phyloP scores from a whole-genome alignment of 1,140 invertebrate species.

The Heterodera carotae region DNA sequence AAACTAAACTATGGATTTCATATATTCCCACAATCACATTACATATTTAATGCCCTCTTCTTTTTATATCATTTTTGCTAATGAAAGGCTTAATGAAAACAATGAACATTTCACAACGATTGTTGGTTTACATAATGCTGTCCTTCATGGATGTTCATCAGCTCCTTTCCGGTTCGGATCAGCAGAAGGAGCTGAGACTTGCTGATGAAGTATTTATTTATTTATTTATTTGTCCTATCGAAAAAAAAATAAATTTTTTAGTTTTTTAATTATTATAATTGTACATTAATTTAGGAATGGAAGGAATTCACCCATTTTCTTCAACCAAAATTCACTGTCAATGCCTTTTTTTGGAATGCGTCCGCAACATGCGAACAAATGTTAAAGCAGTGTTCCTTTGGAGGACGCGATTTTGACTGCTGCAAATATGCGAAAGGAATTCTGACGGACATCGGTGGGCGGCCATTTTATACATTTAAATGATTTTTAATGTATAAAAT shows the following conservation, averaged over 20 bases:
- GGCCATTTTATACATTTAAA: slow-evolving; percentile 11
- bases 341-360: slow-evolving; percentile 57
- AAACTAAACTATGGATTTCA: too few relatives aligned
- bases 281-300: slow-evolving; percentile 28
- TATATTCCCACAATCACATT: too few relatives aligned
- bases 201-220: slow-evolving; percentile 26
- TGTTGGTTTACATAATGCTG: slow-evolving; percentile 54
- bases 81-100: background rate
- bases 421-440: slow-evolving; percentile 54
- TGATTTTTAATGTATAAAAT: too few relatives aligned
- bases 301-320: slow-evolving; percentile 36
- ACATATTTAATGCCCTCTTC: too few relatives aligned
- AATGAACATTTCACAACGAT: slow-evolving; percentile 38
- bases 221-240: too few relatives aligned
- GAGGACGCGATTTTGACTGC: slow-evolving; percentile 56
- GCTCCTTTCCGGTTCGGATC: slow-evolving; percentile 20
- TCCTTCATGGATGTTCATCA: slow-evolving; percentile 41
- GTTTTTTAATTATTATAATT: background rate
- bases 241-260: background rate
- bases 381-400: slow-evolving; percentile 57
- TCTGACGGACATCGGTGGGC: slow-evolving; percentile 56
- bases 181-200: slow-evolving; percentile 18
- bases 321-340: slow-evolving; percentile 54
- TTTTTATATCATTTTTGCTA: too few relatives aligned
- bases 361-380: slow-evolving; percentile 52